Evolutionary conservation across 2,797 vertebrate genomes (phyloP).

Genomic region (Threskiornis aethiopicus): DNA sequence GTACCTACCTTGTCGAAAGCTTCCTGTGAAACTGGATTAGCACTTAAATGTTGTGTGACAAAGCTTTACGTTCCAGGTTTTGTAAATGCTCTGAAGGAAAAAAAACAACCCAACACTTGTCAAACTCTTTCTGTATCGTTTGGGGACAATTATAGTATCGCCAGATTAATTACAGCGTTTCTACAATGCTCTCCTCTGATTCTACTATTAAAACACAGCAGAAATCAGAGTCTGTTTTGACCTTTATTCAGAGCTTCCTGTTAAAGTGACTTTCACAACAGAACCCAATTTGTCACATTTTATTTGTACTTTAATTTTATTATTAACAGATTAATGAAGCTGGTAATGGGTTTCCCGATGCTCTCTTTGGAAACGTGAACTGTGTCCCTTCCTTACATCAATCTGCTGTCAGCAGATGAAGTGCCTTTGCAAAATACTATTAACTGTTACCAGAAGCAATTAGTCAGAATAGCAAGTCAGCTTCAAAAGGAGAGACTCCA

Average conservation of each 20-base stretch:
- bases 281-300: slow-evolving; percentile 58
- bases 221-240: slow-evolving; percentile 52
- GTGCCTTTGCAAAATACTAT: slow-evolving; percentile 54
- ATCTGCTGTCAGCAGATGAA: slow-evolving; percentile 60
- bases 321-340: slow-evolving; percentile 68
- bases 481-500: slow-evolving; percentile 26
- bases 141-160: slow-evolving; percentile 34
- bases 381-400: slow-evolving; percentile 55
- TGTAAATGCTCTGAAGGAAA: background rate
- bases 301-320: slow-evolving; percentile 73
- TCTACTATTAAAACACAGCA: slow-evolving; percentile 13
- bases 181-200: slow-evolving; percentile 33
- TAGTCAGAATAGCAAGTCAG: slow-evolving; percentile 55
- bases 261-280: slow-evolving; percentile 56
- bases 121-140: background rate
- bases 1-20: background rate
- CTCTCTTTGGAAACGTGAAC: slow-evolving; percentile 63
- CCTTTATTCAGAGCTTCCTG: slow-evolving; percentile 48
- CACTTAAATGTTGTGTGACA: background rate
- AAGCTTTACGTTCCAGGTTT: slow-evolving; percentile 3
- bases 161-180: slow-evolving; percentile 44
- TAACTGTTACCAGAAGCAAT: slow-evolving; percentile 66
- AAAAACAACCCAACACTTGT: background rate
- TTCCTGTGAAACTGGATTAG: slow-evolving; percentile 12
- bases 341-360: slow-evolving; percentile 59